Evolutionary conservation across 2,888 invertebrate genomes (phyloP), one percentile per base, ranked within the genome.

Genomic region (Seira ritae): DNA sequence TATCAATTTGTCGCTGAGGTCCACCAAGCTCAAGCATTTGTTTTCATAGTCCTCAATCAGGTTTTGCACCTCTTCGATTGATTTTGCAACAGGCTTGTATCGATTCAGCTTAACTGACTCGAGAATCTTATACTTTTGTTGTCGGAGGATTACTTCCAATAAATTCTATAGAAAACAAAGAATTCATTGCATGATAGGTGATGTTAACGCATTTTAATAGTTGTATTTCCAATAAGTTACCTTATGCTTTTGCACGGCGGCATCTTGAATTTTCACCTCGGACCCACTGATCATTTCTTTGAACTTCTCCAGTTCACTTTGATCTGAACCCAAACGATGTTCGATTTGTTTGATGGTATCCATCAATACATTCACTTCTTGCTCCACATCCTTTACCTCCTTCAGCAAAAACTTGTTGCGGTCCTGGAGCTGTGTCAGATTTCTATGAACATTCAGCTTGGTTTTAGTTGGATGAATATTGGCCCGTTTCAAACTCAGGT

Each of bases 61-160:
- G 0, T 91, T 90, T 1, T 92, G 91, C 6, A 95, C 90, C 0
- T 91, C 88, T 0, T 91, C 88, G 80, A 93, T 93, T n/a, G 89
- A 90, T 85, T 91, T 91, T 78, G 89, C 90, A 1, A 90, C 83
- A 81, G 91, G 90, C 86, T 91, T 91, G 86, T 92, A 92, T 24
- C 90, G 89, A 1, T 91, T 90, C 70, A 89, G 90, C 88, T 91
- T 91, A 1, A 92, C 89, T 31, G 92, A 91, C 80, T 91, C 90
- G 76, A 94, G 92, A 88, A 94, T 92, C 86, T 92, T 93, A 37
- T 94, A 93, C 85, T 94, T 93, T 37, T 94, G 93, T 90, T 96
- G 96, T 88, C 94, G 93, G 69, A 94, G 92, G 0, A 95, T 93
- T 20, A 96, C 89, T 78, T 92, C 90, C 89, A 93, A 93, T 82